Conservation (phyloP, 2,113 vertebrate genomes). For the Engraulis encrasicolus region DNA sequence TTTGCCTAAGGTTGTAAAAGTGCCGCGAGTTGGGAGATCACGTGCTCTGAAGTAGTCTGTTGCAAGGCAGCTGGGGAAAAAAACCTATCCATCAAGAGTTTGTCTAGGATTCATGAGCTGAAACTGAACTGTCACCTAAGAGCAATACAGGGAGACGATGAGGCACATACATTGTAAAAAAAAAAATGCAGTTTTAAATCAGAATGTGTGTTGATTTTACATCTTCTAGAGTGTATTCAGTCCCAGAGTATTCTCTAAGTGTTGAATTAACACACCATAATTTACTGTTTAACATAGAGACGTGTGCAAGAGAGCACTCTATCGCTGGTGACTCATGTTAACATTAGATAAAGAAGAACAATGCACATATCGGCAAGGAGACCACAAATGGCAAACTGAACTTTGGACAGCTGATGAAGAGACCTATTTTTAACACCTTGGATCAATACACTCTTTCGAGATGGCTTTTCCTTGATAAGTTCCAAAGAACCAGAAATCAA, state of each 20-base stretch:
- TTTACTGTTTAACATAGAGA: neutral
- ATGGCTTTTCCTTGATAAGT: too few relatives aligned
- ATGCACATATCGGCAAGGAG: neutral
- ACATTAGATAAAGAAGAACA: neutral
- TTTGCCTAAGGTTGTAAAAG: conserved; percentile 65
- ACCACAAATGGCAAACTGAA: neutral
- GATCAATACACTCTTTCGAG: neutral
- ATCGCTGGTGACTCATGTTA: neutral
- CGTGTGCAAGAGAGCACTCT: neutral
- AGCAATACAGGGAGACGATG: neutral
- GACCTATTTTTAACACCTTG: neutral
- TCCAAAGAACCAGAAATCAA: neutral
- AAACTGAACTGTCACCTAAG: neutral
- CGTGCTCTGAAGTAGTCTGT: conserved; percentile 18
- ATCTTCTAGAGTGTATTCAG: too few relatives aligned
- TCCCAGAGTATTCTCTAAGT: too few relatives aligned
- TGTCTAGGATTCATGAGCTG: neutral
- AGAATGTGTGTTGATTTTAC: too few relatives aligned
- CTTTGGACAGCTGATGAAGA: neutral
- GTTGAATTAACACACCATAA: too few relatives aligned
- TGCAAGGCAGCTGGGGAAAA: neutral
- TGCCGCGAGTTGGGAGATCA: conserved; percentile 25
- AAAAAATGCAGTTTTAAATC: too few relatives aligned
- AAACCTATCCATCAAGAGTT: neutral
- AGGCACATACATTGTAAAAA: neutral